Evolutionary conservation across 2,797 vertebrate species (phyloP), one percentile per base, ranked within the genome.

Genomic region (Strix occidentalis): DNA sequence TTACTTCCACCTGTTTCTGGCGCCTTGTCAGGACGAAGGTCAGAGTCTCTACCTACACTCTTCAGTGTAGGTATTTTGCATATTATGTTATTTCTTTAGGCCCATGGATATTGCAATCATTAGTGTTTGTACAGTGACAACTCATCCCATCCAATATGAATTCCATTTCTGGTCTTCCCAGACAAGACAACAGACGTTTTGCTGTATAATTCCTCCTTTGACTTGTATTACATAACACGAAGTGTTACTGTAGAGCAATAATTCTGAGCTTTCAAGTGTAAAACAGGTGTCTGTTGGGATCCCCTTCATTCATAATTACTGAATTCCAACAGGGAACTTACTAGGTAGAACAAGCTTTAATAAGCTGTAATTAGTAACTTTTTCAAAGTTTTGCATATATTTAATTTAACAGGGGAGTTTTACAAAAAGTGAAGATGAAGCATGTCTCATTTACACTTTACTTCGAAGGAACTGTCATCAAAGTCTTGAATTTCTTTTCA

Each of bases 231-330:
- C 39, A 14, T 28, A 91, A 54, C 46, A 53, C 3, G 53, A 80
- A 89, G 9, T 50, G 45, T 72, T 71, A 58, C 43, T 51, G 9
- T 58, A 63, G 33, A 74, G 54, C 54, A 78, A 13, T 53, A 92
- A 86, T 72, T 60, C 45, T 48, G 37, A 66, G n/a, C 69, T 97
- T 96, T 93, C 65, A 92, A 88, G 63, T 86, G 57, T 87, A 90
- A 96, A 92, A 84, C 20, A 87, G 69, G 33, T 92, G 61, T 46
- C 93, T 94, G 23, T 81, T 90, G 71, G 77, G 88, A 91, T 92
- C 35, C 23, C 37, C 58, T 91, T 93, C 13, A 0, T 85, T 89
- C 46, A 20, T 92, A 94, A 78, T 93, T 95, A 57, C 46, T 89
- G 46, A 76, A 78, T 89, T 96, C 78, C 63, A 86, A 13, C 57